Base-by-base conservation (phyloP, 2,113 vertebrate species). In the Calidris pygmaea region DNA sequence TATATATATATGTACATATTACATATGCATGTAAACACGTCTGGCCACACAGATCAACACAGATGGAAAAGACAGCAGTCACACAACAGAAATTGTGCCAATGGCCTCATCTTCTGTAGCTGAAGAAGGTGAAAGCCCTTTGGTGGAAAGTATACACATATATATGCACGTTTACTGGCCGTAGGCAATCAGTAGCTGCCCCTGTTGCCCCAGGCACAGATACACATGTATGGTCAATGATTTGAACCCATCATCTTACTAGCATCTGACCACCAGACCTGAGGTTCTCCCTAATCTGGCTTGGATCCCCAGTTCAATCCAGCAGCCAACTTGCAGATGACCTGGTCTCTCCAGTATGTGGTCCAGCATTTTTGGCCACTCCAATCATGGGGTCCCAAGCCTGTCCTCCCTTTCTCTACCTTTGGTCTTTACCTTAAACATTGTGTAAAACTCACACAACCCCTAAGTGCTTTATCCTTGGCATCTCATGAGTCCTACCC, bases 171-270 rank as follows among this genome's bases (percentile, higher is more conserved):
- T 30, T 35, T 34, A 43, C 12, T 20, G 29, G 10, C 20, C 48
- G n/a, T 43, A 67, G 47, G 23, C n/a, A 53, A 23, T 45, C 47
- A n/a, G 23, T 34, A 32, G 39, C 59, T 73, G 30, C 35, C 22
- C 16, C 32, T 27, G 37, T 3, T 48, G 15, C 9, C 37, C 35
- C 20, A 45, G 12, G 12, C 24, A 65, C 50, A 65, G 32, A 52
- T 20, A 12, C 6, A 6, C 5, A 3, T 6, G 4, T 43, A 34
- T 12, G 4, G n/a, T 20, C 35, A 26, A 2, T 81, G n/a, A 16
- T 27, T 18, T 27, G 27, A 19, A 59, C 19, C 81, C 18, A 35
- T 29, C 20, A 9, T 19, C 13, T 60, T 26, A 74, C 14, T 62
- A 75, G 20, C 62, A 85, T 29, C 43, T 37, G 29, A 58, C 34